Evolutionary conservation across 2,888 invertebrate species (phyloP).

Genomic region (Adelognathus sp.): DNA sequence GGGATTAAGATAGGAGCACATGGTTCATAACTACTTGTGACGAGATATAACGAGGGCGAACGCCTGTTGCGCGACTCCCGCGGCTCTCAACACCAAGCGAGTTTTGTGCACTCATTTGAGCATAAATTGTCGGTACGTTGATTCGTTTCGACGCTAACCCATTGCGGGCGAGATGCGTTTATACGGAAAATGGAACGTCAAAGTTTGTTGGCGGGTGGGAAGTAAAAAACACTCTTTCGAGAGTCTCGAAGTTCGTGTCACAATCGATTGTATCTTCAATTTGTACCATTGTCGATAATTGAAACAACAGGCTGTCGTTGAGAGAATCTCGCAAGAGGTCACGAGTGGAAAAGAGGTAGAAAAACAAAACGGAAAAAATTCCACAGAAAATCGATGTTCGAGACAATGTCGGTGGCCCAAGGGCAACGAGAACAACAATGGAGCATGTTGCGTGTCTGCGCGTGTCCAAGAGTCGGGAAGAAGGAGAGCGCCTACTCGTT

Average conservation of each 20-base stretch:
- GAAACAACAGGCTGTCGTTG: conserved; percentile 9
- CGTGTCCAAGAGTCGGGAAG: neutral
- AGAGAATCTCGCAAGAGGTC: neutral
- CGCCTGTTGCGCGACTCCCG: conserved; percentile 57
- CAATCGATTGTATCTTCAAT: conserved; percentile 30
- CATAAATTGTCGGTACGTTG: neutral
- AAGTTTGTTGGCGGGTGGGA: conserved; percentile 2
- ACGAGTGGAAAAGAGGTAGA: neutral
- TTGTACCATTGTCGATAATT: conserved; percentile 28
- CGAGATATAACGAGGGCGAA: conserved; percentile 44
- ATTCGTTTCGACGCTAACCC: conserved; percentile 28
- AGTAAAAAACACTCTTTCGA: conserved; percentile 2
- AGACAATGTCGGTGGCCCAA: conserved; percentile 44
- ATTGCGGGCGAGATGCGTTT: conserved; percentile 1
- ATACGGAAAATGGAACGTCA: conserved; percentile 3
- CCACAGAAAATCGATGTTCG: conserved; percentile 21
- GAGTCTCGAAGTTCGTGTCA: conserved; percentile 5
- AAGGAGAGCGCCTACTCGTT: conserved; percentile 15
- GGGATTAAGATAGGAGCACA: conserved; percentile 40
- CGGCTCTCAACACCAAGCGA: neutral
- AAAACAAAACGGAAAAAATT: neutral
- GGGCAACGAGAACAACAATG: conserved; percentile 41
- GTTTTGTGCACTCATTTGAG: neutral
- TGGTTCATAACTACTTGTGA: conserved; percentile 49
- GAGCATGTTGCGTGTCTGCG: conserved; percentile 23